phyloP scores from a whole-genome alignment of 2,888 invertebrate species.

The Morpho helenor region DNA sequence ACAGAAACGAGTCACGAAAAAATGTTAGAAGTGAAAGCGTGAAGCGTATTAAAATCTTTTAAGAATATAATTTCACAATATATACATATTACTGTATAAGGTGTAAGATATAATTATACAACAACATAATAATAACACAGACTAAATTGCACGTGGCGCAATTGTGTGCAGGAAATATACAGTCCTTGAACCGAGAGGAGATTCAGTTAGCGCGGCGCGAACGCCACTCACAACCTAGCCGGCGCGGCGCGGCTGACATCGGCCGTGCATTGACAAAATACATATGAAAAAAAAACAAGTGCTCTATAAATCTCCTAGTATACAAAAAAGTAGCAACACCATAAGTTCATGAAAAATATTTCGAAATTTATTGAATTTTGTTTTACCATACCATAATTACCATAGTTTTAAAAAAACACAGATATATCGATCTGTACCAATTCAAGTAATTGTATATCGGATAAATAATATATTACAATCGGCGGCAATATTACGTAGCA shows the following conservation, averaged over 20 bases:
- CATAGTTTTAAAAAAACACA: too few relatives aligned
- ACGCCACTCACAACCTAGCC: slow-evolving; percentile 64
- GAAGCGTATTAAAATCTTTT: slow-evolving; percentile 75
- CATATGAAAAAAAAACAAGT: not conserved
- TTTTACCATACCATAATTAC: too few relatives aligned
- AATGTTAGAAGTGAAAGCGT: slow-evolving; percentile 74
- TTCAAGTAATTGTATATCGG: too few relatives aligned
- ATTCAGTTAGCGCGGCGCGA: slow-evolving; percentile 57
- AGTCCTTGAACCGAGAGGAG: slow-evolving; percentile 75
- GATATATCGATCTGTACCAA: too few relatives aligned
- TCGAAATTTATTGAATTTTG: too few relatives aligned
- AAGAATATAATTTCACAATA: slow-evolving; percentile 77
- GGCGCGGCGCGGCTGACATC: slow-evolving; percentile 28
- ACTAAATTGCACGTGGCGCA: slow-evolving; percentile 77
- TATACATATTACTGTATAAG: slow-evolving; percentile 74
- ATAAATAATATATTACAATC: too few relatives aligned
- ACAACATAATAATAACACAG: slow-evolving; percentile 78
- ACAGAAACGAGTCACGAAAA: slow-evolving; percentile 78
- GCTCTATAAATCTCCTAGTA: not conserved
- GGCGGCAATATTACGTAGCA: too few relatives aligned
- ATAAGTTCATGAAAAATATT: too few relatives aligned
- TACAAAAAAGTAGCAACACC: too few relatives aligned
- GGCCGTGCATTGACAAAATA: slow-evolving; percentile 8
- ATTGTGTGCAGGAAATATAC: slow-evolving; percentile 73
- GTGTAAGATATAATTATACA: slow-evolving; percentile 76